phyloP scores from a whole-genome alignment of 1,140 invertebrate species.

The Scaptomyza montana region DNA sequence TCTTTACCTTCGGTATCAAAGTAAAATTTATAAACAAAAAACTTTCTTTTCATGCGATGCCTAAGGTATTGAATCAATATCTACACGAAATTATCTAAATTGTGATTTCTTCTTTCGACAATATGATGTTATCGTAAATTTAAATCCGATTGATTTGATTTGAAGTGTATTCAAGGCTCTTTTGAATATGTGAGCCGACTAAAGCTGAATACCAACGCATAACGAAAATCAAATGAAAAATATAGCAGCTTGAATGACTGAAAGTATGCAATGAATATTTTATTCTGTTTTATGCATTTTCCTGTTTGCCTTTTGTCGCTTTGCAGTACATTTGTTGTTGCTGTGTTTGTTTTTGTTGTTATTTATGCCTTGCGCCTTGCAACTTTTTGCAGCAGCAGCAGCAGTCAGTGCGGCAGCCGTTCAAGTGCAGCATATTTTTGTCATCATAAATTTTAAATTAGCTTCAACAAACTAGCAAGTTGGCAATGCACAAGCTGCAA shows the following conservation, averaged over 20 bases:
- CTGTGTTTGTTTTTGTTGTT: constrained; percentile 11
- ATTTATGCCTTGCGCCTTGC: constrained; percentile 26
- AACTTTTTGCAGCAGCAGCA: constrained; percentile 51
- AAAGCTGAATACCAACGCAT: constrained; percentile 6
- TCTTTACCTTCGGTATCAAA: too few relatives aligned
- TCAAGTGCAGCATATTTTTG: constrained; percentile 63
- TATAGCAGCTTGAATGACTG: constrained; percentile 48
- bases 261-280: constrained; percentile 73
- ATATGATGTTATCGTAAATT: too few relatives aligned
- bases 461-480: constrained; percentile 55
- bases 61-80: too few relatives aligned
- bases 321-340: constrained; percentile 15
- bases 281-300: constrained; percentile 66
- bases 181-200: neutral
- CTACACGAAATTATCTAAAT: too few relatives aligned
- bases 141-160: neutral
- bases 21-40: neutral
- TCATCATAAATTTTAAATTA: constrained; percentile 73
- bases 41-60: neutral
- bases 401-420: constrained; percentile 30
- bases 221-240: constrained; percentile 14
- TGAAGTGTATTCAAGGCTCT: neutral
- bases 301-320: constrained; percentile 34
- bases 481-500: constrained; percentile 8
- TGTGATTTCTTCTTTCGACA: too few relatives aligned